Percentiles rank a stretch among this genome's conserved stretches.
These are phyloP conservation scores for Burhinus bistriatus DNA, from an alignment of 2,113 vertebrate species.

Conservation along the genomic window DNA sequence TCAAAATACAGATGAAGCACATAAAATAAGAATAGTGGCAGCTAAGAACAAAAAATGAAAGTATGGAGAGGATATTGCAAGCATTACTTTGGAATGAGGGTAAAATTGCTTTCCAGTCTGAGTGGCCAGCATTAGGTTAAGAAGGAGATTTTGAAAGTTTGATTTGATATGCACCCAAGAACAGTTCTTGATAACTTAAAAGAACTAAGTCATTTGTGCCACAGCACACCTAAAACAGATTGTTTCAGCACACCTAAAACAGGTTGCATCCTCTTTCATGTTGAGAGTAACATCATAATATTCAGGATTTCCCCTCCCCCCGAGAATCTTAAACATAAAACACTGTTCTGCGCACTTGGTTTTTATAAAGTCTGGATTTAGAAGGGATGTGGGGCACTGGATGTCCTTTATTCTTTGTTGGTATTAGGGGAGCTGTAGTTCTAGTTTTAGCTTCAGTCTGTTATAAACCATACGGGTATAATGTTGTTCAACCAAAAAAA, in stretches of 20 bases:
- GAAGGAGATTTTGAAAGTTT: background rate
- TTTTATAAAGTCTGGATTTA: background rate
- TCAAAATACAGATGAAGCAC: background rate
- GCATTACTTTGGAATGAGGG: background rate
- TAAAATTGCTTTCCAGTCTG: background rate
- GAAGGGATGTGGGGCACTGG: background rate
- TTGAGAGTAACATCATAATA: background rate
- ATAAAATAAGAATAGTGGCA: background rate
- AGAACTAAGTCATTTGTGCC: background rate
- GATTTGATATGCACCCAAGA: background rate
- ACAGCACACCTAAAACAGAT: background rate
- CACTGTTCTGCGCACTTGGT: background rate
- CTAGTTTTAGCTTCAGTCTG: background rate
- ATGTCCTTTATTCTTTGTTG: background rate
- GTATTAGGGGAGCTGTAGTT: background rate
- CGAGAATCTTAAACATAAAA: background rate
- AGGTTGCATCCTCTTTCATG: background rate
- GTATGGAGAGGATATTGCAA: background rate
- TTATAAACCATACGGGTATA: background rate
- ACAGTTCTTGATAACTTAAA: background rate
- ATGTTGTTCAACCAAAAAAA: background rate
- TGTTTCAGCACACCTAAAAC: background rate
- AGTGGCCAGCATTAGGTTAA: background rate
- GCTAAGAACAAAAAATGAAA: background rate
- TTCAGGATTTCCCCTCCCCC: background rate